Conservation (phyloP, 2,888 invertebrate species). For the Meghimatium bilineatum region DNA sequence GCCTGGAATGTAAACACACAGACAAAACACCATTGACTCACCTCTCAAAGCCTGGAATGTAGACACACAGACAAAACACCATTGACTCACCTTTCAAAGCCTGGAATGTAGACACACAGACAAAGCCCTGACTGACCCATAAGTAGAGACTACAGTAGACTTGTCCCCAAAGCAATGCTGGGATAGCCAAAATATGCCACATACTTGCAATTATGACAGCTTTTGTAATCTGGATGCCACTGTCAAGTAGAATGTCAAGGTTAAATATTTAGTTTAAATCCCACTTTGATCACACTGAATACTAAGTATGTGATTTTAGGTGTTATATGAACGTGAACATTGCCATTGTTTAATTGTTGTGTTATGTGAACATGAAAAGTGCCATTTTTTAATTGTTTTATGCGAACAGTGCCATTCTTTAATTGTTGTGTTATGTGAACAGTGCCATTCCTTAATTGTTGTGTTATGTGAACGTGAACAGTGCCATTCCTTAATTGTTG, state of each 20-base stretch:
- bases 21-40: conserved; percentile 46
- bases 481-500: no score
- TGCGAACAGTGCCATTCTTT: no score
- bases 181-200: conserved; percentile 69
- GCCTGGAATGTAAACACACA: conserved; percentile 70
- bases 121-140: conserved; percentile 62
- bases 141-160: conserved; percentile 65
- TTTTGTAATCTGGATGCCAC: conserved; percentile 49
- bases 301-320: no score
- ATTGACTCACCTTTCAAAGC: conserved; percentile 67
- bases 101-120: conserved; percentile 69
- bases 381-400: no score
- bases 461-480: no score
- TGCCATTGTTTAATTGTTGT: no score
- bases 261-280: no score
- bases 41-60: conserved; percentile 71
- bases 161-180: conserved; percentile 71
- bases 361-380: no score
- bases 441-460: no score
- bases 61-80: conserved; percentile 56
- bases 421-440: no score
- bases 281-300: no score
- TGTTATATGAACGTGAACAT: no score
- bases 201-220: conserved; percentile 69
- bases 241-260: not conserved